phyloP scores from a whole-genome alignment of 2,797 vertebrate species.

The Acomys russatus region DNA sequence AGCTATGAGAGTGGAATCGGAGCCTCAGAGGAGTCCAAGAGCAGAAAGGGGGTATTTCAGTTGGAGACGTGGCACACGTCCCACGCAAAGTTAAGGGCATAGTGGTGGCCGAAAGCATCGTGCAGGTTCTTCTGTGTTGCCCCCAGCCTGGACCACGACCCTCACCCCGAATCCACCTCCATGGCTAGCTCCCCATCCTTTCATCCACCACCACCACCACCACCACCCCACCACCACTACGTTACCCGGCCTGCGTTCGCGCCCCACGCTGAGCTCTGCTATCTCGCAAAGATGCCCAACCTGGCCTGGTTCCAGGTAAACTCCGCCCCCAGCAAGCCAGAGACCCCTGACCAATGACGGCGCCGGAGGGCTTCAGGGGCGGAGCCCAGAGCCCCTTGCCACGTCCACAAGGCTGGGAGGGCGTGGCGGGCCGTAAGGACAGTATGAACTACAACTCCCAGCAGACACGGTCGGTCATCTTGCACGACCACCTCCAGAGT shows the following conservation, averaged over 20 bases:
- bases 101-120: neutral
- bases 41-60: neutral
- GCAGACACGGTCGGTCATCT: neutral
- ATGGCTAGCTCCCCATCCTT: neutral
- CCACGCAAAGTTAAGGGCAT: neutral
- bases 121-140: neutral
- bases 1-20: neutral
- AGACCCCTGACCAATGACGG: slow-evolving; percentile 62
- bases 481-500: neutral
- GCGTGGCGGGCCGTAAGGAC: neutral
- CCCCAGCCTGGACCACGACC: neutral
- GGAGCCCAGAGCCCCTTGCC: slow-evolving; percentile 55
- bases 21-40: neutral
- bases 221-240: neutral
- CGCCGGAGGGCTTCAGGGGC: neutral
- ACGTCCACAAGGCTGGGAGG: slow-evolving; percentile 76
- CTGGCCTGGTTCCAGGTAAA: neutral
- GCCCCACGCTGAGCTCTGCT: neutral
- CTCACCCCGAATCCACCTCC: neutral
- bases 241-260: neutral
- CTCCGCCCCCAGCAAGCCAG: neutral
- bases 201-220: neutral
- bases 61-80: slow-evolving; percentile 37
- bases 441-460: slow-evolving; percentile 69
- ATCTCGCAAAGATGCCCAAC: slow-evolving; percentile 59